These are phyloP conservation scores for Ibidorhyncha struthersii DNA, from an alignment of 2,113 vertebrate genomes.

Conservation along the genomic window DNA sequence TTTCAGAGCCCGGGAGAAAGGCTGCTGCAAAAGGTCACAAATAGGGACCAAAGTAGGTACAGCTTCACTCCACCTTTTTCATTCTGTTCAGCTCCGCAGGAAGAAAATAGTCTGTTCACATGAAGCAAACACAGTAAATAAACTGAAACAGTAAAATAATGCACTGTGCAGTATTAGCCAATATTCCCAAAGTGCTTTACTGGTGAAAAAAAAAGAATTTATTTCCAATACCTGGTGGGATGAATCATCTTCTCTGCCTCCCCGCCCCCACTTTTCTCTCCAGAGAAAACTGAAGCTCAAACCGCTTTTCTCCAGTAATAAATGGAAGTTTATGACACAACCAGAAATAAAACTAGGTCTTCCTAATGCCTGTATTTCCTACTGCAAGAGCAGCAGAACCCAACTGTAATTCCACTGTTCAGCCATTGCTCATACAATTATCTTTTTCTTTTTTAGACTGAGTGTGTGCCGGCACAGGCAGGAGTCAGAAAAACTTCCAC, in stretches of 20 bases:
- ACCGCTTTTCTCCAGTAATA: neutral
- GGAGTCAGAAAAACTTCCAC: neutral
- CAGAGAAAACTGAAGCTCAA: neutral
- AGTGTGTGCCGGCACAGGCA: neutral
- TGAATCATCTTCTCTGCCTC: neutral
- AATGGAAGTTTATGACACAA: neutral
- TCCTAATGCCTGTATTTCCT: neutral
- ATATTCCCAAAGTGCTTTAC: neutral
- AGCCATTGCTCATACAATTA: neutral
- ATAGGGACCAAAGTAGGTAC: neutral
- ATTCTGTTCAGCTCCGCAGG: neutral
- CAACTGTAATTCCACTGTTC: neutral
- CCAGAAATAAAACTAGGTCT: neutral
- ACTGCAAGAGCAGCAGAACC: neutral
- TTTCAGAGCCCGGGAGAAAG: neutral
- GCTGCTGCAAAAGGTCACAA: neutral
- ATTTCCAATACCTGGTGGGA: neutral
- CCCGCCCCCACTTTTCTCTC: neutral
- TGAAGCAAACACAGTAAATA: neutral
- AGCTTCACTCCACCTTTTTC: neutral
- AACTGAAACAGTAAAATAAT: neutral
- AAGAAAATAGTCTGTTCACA: neutral
- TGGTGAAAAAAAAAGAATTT: neutral
- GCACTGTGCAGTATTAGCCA: neutral
- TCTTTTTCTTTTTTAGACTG: neutral